Evolutionary conservation across 2,888 invertebrate species (phyloP), one percentile per base, ranked within the genome.

Genomic region (Caradrina kadenii): DNA sequence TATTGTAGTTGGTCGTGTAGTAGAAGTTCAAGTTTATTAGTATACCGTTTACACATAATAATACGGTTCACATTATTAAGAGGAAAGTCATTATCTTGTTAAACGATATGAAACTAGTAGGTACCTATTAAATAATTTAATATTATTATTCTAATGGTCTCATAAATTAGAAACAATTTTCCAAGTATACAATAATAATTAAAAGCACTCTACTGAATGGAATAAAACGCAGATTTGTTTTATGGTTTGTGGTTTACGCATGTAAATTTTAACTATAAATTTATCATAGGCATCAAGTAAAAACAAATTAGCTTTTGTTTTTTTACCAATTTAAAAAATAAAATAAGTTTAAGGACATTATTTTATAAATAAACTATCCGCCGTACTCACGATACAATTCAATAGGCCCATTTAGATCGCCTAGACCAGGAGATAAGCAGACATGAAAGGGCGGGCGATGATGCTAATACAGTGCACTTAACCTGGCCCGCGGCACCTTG

Each of bases 381-480:
- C 31, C 21, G 79, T 69, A 81, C 75, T 80, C 79, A 70, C 75
- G 83, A 86, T 83, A 88, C 90, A 90, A 92, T 93, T 94, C 91
- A 94, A 93, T 94, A 91, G 93, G 89, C 89, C 88, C 90, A 92
- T 93, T 94, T 93, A 92, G 91, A 93, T 90, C 85, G 90, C 86
- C 91, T 91, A 91, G 91, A 90, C 91, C 83, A 87, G 88, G 88
- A 92, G 94, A 94, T 94, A 94, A 94, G 93, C 88, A 89, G 90
- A 93, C 93, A 92, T 91, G 92, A 94, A 95, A 94, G 94, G 94
- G 94, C 93, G 90, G 90, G 89, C 93, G 94, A 93, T 92, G 93
- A 93, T 92, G 92, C 89, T 94, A 95, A 93, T 94, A 92, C 91
- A 93, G 91, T 91, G 94, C 93, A 94, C 93, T 94, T 94, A 95